A percentile compares a stretch with the other conserved stretches of the same genome.
Evolutionary conservation across 2,113 vertebrate genomes (phyloP).

Genomic region (Mustelus asterias): DNA sequence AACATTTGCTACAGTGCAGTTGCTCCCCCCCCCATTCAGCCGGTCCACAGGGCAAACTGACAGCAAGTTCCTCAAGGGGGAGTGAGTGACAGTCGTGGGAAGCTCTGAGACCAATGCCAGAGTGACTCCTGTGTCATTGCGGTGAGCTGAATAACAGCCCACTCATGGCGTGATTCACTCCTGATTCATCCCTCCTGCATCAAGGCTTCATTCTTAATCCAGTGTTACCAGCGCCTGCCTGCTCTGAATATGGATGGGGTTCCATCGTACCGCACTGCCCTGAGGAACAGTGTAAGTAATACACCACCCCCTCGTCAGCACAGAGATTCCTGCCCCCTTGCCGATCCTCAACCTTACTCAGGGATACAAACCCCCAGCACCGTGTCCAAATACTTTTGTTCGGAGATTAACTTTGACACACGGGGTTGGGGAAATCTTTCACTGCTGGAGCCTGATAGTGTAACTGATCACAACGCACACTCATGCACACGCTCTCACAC

Average conservation of each 20-base stretch:
- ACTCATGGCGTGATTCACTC: background rate
- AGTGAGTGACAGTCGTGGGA: background rate
- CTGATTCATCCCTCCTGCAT: background rate
- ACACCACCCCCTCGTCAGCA: background rate
- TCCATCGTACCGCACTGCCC: background rate
- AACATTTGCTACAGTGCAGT: background rate
- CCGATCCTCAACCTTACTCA: background rate
- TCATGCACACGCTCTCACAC: background rate
- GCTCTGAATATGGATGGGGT: background rate
- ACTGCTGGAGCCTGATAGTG: background rate
- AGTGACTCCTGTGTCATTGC: background rate
- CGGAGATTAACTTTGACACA: background rate
- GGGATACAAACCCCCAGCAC: background rate
- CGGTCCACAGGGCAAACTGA: background rate
- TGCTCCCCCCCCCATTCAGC: background rate
- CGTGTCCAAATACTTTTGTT: background rate
- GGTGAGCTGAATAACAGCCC: background rate
- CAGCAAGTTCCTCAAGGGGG: background rate
- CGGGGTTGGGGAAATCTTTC: background rate
- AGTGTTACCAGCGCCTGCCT: background rate
- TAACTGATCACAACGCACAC: background rate
- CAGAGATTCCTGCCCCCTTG: background rate
- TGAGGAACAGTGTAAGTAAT: background rate
- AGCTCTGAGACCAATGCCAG: background rate
- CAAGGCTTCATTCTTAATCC: background rate